These are phyloP conservation scores for Drosophila rhopaloa DNA, from an alignment of 1,140 invertebrate genomes.

Conservation along the genomic window DNA sequence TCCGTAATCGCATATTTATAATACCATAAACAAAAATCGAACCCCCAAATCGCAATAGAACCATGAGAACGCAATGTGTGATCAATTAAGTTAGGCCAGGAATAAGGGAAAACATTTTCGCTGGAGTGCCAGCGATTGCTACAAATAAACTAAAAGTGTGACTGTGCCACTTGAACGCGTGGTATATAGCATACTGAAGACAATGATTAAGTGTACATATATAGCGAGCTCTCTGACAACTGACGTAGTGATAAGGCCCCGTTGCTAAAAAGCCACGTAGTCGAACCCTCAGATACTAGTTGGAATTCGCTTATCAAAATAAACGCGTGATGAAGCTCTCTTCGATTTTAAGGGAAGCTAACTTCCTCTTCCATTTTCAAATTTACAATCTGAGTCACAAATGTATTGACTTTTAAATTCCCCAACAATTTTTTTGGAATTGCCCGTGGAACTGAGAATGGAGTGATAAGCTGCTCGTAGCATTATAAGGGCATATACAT, in stretches of 20 bases:
- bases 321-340: conserved; percentile 10
- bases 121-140: conserved; percentile 9
- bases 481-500: neutral
- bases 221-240: conserved; percentile 15
- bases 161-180: neutral
- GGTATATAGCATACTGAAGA: neutral
- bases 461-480: neutral
- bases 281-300: conserved; percentile 21
- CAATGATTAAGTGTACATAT: neutral
- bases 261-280: conserved; percentile 22
- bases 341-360: neutral
- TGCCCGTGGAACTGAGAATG: neutral
- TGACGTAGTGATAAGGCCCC: conserved; percentile 33
- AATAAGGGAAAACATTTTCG: neutral
- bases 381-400: neutral
- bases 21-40: conserved; percentile 9
- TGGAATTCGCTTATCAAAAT: conserved; percentile 31
- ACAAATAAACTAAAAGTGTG: conserved; percentile 15
- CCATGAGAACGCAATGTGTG: conserved; percentile 30
- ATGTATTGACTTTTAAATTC: neutral
- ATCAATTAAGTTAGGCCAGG: conserved; percentile 48
- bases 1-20: conserved; percentile 15
- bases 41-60: conserved; percentile 14
- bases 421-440: neutral
- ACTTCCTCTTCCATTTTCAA: neutral